Evolutionary conservation across 2,797 vertebrate genomes (phyloP), one percentile per base, ranked within the genome.

Genomic region (Dendrocincla tyrannina): DNA sequence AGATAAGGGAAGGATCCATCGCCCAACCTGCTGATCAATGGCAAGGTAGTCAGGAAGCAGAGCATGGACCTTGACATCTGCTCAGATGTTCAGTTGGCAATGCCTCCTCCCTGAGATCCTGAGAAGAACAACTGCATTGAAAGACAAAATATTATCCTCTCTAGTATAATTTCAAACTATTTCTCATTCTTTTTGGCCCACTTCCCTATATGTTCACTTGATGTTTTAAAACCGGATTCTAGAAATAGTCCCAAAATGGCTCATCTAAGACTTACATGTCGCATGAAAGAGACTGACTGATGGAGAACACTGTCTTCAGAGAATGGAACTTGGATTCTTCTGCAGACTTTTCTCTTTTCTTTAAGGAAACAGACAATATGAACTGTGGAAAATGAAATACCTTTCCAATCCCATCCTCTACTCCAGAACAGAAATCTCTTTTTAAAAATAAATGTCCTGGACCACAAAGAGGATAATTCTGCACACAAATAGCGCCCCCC

Each of bases 1-100:
- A 62, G 12, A 52, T 24, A 56, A 77, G 25, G 20, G 25, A 89
- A 11, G 8, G 17, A 46, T 55, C 8, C 20, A 24, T 12, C 39
- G 7, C 18, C 20, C 35, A 50, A 5, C 15, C n/a, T 60, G 22
- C 11, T 2, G 0, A 23, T 39, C 18, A 49, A 7, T 1, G 7
- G 3, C 10, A 19, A 0, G 0, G 8, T 1, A 2, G 13, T 53
- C 46, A 39, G 1, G 5, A 25, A 50, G 24, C 5, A 60, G 39
- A 52, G 2, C 63, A 80, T 64, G 17, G 63, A 70, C 10, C n/a
- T n/a, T 20, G 42, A 33, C 0, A 0, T 56, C 32, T 3, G 0
- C 7, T 59, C 59, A 75, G 41, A 16, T 1, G 1, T 10, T 72
- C 33, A 44, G 33, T 24, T 35, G 11, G 5, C 8, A 0, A 27